Conservation (phyloP, 1,140 invertebrate species). For the Conus ventricosus region DNA sequence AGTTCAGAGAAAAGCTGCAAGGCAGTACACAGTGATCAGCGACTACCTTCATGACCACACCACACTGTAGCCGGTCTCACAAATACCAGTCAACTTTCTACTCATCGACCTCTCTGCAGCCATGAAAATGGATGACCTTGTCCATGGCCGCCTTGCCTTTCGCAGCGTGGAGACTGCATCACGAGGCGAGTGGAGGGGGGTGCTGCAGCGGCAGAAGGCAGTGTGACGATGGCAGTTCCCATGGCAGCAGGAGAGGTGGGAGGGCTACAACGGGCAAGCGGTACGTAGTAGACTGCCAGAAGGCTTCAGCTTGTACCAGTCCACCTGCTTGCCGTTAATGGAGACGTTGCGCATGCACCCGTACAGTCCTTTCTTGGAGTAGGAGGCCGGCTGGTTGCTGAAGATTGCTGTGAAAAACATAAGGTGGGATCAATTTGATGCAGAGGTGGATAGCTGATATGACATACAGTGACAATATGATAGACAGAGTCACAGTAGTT, state of each 20-base stretch:
- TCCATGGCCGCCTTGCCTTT: too few species aligned
- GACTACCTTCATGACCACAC: too few species aligned
- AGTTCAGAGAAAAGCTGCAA: too few species aligned
- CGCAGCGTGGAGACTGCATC: too few species aligned
- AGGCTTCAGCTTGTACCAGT: constrained; percentile 79
- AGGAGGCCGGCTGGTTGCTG: constrained; percentile 79
- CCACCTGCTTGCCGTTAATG: constrained; percentile 81
- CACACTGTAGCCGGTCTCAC: too few species aligned
- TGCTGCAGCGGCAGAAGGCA: not conserved
- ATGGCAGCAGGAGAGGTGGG: not conserved
- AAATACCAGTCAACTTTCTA: too few species aligned
- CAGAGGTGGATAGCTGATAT: not conserved
- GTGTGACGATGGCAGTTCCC: not conserved
- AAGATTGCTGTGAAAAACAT: constrained; percentile 79
- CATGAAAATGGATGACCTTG: too few species aligned
- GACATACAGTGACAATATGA: not conserved
- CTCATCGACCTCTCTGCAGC: too few species aligned
- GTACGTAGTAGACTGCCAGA: constrained; percentile 48
- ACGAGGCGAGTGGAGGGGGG: not conserved
- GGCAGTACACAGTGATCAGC: too few species aligned
- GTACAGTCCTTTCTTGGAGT: constrained; percentile 87
- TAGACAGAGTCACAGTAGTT: not conserved
- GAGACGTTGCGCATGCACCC: constrained; percentile 92
- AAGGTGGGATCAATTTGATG: not conserved
- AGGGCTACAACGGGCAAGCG: constrained; percentile 46